A percentile compares a stretch with the other conserved stretches of the same genome.
phyloP scores from a whole-genome alignment of 2,113 vertebrate genomes.

The Gila orcuttii region DNA sequence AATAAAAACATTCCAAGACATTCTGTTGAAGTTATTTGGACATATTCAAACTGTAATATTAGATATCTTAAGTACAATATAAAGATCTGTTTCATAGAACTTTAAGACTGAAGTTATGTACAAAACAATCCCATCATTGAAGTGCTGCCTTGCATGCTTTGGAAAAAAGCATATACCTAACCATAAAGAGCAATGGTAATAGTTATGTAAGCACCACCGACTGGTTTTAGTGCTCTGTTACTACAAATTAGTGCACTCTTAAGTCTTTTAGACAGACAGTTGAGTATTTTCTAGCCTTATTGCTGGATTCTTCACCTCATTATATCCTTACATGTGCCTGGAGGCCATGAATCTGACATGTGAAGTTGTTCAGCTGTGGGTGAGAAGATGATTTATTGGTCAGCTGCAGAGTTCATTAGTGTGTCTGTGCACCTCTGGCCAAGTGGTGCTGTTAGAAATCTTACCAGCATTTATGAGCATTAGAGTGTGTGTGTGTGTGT shows the following conservation, averaged over 20 bases:
- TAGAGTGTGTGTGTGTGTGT: slow-evolving; percentile 9
- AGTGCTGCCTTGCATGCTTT: neutral
- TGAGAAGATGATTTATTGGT: slow-evolving; percentile 18
- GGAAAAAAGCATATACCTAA: neutral
- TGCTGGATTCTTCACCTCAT: slow-evolving; percentile 30
- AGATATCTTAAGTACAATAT: too few species aligned
- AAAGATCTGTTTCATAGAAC: too few species aligned
- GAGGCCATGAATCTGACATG: slow-evolving; percentile 3
- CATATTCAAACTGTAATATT: neutral
- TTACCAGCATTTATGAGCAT: slow-evolving; percentile 3
- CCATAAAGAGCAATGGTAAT: neutral
- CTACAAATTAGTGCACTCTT: neutral
- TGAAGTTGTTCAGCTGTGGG: neutral
- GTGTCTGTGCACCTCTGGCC: neutral
- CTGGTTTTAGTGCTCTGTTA: neutral
- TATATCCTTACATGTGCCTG: slow-evolving; percentile 20
- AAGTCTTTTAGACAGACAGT: slow-evolving; percentile 5
- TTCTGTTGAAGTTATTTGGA: neutral
- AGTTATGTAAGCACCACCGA: neutral
- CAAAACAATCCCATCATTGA: neutral
- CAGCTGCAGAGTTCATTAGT: slow-evolving; percentile 26
- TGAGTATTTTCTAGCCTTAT: neutral
- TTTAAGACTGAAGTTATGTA: too few species aligned
- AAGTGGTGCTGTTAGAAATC: neutral
- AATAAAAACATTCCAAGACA: neutral